Conservation (phyloP, 2,888 invertebrate species). For the Apodemia duryi region DNA sequence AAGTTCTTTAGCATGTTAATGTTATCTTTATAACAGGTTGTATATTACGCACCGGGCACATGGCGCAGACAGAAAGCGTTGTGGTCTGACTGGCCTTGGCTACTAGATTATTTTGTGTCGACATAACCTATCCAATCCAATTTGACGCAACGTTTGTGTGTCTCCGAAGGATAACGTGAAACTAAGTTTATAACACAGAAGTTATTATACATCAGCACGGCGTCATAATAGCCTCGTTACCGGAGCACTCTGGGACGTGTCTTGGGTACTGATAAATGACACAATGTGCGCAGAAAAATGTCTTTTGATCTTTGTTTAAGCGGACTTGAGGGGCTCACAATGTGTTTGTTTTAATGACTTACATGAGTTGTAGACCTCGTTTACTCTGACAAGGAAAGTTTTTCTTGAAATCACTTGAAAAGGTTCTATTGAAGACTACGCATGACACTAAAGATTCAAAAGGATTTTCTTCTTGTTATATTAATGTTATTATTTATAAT, state of each 20-base stretch:
- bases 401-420: neutral
- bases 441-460: neutral
- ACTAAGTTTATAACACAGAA: neutral
- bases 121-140: too few relatives aligned
- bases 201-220: neutral
- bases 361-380: neutral
- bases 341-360: constrained; percentile 6
- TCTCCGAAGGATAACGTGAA: neutral
- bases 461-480: neutral
- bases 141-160: too few relatives aligned
- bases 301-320: constrained; percentile 15
- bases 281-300: constrained; percentile 9
- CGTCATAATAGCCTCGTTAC: constrained; percentile 8
- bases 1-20: neutral
- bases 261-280: neutral
- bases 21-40: neutral
- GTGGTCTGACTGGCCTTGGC: neutral
- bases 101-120: too few relatives aligned
- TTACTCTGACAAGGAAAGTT: neutral
- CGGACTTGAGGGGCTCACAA: neutral
- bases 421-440: neutral
- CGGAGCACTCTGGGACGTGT: constrained; percentile 1
- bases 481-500: neutral
- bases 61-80: neutral
- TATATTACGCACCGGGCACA: neutral